Evolutionary conservation across 2,888 invertebrate genomes (phyloP).

Genomic region (Petrolisthes manimaculis): DNA sequence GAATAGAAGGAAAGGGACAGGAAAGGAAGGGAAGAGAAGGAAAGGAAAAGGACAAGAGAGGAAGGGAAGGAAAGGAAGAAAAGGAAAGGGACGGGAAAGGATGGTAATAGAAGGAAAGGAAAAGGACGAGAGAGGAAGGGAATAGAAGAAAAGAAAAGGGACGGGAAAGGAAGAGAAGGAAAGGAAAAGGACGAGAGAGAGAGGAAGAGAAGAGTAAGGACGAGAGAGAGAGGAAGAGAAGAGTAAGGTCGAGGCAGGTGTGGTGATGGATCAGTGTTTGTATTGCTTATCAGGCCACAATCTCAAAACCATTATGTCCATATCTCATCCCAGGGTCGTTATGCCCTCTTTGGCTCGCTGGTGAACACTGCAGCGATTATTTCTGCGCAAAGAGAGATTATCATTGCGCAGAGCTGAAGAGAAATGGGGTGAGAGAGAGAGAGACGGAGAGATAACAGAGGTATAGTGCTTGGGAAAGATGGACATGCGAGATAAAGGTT

Average conservation of each 20-base stretch:
- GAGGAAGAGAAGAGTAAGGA: background rate
- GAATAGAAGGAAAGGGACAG: background rate
- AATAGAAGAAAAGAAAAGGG: background rate
- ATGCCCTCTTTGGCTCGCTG: background rate
- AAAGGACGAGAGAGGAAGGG: background rate
- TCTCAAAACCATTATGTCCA: conserved; percentile 26
- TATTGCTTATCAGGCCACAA: conserved; percentile 25
- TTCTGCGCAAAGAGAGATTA: background rate
- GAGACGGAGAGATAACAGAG: background rate
- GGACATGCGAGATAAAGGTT: too few relatives aligned
- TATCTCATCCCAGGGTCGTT: conserved; percentile 16
- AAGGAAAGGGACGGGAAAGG: background rate
- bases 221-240: background rate
- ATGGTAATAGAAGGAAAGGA: background rate
- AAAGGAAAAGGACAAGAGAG: background rate
- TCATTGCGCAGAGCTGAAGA: background rate
- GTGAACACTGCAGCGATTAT: background rate
- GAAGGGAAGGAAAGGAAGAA: background rate
- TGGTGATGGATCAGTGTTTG: conserved; percentile 11
- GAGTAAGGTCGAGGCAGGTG: background rate
- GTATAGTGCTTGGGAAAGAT: too few relatives aligned
- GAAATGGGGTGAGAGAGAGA: background rate
- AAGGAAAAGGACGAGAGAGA: background rate
- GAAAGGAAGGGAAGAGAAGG: background rate
- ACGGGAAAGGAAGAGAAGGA: background rate